Evolutionary conservation across 2,797 vertebrate genomes (phyloP).

Genomic region (Rhabdophis nuchalis): DNA sequence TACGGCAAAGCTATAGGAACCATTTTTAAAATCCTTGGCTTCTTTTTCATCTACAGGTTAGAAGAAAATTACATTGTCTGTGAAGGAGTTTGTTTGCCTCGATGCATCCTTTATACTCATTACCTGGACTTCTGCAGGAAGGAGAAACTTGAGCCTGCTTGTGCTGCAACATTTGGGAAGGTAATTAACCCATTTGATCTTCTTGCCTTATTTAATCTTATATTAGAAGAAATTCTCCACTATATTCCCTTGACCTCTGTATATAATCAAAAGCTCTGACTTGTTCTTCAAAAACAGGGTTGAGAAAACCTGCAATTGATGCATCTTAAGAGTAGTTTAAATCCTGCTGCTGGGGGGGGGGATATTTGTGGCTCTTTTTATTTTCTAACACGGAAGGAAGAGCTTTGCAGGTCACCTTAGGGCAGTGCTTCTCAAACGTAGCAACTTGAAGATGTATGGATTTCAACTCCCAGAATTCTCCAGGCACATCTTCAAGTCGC

Average conservation of each 20-base stretch:
- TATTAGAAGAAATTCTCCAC: neutral
- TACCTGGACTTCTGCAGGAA: slow-evolving; percentile 98
- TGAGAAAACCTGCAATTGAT: neutral
- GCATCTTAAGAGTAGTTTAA: neutral
- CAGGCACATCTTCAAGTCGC: neutral
- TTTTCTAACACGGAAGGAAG: neutral
- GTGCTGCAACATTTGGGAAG: slow-evolving; percentile 98
- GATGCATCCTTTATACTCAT: slow-evolving; percentile 96
- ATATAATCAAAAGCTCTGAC: neutral
- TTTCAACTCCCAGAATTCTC: neutral
- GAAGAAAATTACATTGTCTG: slow-evolving; percentile 99
- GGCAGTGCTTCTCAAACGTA: neutral
- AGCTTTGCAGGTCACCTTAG: slow-evolving; percentile 1
- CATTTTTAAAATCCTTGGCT: neutral
- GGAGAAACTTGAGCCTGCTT: slow-evolving; percentile 94
- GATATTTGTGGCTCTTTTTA: neutral
- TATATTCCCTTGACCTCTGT: neutral
- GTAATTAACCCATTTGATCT: slow-evolving; percentile 61
- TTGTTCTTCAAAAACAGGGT: neutral
- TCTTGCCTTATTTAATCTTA: slow-evolving; percentile 1
- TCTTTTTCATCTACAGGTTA: slow-evolving; percentile 76
- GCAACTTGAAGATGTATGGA: neutral
- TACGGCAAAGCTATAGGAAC: neutral
- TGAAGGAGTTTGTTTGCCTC: slow-evolving; percentile 95
- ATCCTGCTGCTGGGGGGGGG: neutral